A percentile compares a stretch with the other conserved stretches of the same genome.
These are phyloP conservation scores for Acrobasis consociella DNA, from an alignment of 2,888 invertebrate species.

Conservation along the genomic window DNA sequence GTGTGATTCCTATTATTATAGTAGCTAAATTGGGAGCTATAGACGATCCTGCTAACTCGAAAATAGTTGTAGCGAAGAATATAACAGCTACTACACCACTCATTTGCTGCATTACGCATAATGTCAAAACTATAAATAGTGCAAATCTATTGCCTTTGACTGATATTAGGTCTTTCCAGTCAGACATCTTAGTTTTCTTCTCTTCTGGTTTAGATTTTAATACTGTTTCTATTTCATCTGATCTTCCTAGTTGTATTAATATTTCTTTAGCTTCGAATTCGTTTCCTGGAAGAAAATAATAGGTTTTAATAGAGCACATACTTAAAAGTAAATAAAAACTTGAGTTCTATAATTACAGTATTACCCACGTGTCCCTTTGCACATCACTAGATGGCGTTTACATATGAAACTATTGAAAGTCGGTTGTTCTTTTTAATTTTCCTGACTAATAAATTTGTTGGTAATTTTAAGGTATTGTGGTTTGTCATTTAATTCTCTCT, in stretches of 20 bases:
- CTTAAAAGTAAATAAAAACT: too few species aligned
- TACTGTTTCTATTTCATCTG: conserved; percentile 32
- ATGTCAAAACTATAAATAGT: conserved; percentile 43
- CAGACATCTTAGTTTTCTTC: conserved; percentile 29
- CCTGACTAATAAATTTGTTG: too few species aligned
- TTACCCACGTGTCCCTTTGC: too few species aligned
- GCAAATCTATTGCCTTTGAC: conserved; percentile 46
- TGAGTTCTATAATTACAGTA: too few species aligned
- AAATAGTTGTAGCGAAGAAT: conserved; percentile 52
- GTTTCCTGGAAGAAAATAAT: conserved; percentile 34
- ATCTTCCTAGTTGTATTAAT: conserved; percentile 35
- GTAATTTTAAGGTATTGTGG: too few species aligned
- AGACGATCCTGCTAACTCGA: conserved; percentile 49
- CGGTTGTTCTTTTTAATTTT: too few species aligned
- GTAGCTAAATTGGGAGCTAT: conserved; percentile 50
- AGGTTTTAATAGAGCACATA: too few species aligned
- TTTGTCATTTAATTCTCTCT: too few species aligned
- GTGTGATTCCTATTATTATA: conserved; percentile 51
- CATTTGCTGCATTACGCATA: conserved; percentile 47
- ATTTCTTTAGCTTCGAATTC: conserved; percentile 32
- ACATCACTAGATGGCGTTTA: too few species aligned
- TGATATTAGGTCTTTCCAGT: conserved; percentile 48
- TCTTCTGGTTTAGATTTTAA: conserved; percentile 4
- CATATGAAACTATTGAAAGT: too few species aligned
- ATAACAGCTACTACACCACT: conserved; percentile 49